Evolutionary conservation across 2,113 vertebrate species (phyloP).

Genomic region (Psittacus erithacus): DNA sequence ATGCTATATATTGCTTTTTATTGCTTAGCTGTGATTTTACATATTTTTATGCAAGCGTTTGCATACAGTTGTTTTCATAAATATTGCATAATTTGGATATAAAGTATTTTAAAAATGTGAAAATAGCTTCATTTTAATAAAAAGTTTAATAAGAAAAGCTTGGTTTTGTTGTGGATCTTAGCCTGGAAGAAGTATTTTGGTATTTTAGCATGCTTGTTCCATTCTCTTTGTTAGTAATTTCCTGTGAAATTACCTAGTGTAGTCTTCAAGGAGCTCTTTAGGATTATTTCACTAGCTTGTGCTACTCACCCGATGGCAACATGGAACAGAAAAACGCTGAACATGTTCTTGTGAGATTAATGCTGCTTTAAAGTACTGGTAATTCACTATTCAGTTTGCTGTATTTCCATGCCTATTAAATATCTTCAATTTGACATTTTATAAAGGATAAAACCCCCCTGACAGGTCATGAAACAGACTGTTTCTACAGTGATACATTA

Average conservation of each 20-base stretch:
- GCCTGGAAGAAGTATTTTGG: background rate
- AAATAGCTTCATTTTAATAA: conserved; percentile 75
- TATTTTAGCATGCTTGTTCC: background rate
- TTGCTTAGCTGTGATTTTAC: conserved; percentile 60
- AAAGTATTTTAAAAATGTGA: conserved; percentile 76
- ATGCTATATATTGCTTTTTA: conserved; percentile 30
- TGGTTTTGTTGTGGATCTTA: background rate
- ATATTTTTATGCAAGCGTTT: conserved; percentile 67
- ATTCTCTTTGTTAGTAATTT: background rate
- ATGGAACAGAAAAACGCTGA: background rate
- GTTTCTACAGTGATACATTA: background rate
- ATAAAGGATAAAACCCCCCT: background rate
- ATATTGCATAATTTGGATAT: conserved; percentile 65
- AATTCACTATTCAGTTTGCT: background rate
- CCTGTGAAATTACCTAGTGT: background rate
- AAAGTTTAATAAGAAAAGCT: conserved; percentile 60
- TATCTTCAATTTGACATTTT: background rate
- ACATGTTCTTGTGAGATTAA: background rate
- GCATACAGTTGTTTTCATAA: conserved; percentile 61
- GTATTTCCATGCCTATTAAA: background rate
- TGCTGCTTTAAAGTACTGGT: background rate
- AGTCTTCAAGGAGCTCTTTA: background rate
- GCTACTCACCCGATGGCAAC: background rate
- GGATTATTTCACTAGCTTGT: background rate
- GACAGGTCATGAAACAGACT: background rate